Evolutionary conservation across 2,797 vertebrate genomes (phyloP).

Genomic region (Cacajao melanocephalus): DNA sequence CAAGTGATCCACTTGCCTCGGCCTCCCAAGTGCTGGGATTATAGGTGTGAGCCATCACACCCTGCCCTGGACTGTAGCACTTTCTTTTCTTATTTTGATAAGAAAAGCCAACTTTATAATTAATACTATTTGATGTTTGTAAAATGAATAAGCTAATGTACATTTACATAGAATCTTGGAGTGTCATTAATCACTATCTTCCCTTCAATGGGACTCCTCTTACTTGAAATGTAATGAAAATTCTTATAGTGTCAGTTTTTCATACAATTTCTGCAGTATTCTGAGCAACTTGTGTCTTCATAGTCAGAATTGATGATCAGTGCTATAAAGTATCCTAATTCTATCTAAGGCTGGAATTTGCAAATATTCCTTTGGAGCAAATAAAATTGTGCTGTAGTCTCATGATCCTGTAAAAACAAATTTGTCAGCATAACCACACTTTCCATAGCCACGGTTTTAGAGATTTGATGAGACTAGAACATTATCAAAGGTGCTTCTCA

Average conservation of each 20-base stretch:
- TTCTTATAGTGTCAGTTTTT: not conserved
- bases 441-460: not conserved
- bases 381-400: not conserved
- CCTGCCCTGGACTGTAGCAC: rapidly evolving
- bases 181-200: not conserved
- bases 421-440: not conserved
- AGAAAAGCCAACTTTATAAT: not conserved
- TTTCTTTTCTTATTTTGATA: not conserved
- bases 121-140: not conserved
- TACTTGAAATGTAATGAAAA: not conserved
- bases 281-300: not conserved
- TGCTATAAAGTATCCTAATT: not conserved
- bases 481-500: not conserved
- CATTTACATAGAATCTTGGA: rapidly evolving
- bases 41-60: too few relatives aligned
- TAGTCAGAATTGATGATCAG: not conserved
- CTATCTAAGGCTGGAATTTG: not conserved
- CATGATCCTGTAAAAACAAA: not conserved
- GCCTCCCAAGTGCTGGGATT: too few relatives aligned
- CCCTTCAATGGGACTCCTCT: not conserved
- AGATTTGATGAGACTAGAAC: not conserved
- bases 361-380: not conserved
- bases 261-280: not conserved
- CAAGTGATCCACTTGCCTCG: too few relatives aligned
- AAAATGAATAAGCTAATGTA: not conserved